Evolutionary conservation across 2,888 invertebrate genomes (phyloP), one percentile per base, ranked within the genome.

Genomic region (Gasteruption jaculator): DNA sequence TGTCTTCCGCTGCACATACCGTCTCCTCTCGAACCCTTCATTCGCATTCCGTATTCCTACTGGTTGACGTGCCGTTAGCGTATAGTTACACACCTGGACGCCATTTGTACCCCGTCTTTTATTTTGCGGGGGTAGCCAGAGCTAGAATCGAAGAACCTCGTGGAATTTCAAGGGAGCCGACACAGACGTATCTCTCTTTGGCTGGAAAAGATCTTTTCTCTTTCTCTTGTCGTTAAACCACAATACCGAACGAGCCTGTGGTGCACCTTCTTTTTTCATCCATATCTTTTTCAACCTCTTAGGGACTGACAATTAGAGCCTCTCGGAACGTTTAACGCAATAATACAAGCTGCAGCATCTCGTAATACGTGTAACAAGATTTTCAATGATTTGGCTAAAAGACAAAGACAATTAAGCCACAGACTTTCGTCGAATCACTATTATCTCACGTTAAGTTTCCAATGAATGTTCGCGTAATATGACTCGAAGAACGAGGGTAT

Each of bases 1-100:
- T 43, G 58, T 57, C 50, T 43, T 48, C 49, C 52, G 49, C 50
- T 58, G 49, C 46, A 44, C 57, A 57, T 57, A 56, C 53, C 52
- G 41, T 37, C 51, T 54, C 48, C 45, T 38, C 49, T 31, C 46
- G 55, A 46, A 45, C 43, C 46, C 35, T 36, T 38, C 37, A 38
- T 30, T 45, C 53, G 51, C 58, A 59, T 60, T 59, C 60, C 58
- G 49, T 54, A 51, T 54, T 56, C 50, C 45, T 47, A 46, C 50
- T 39, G 47, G 48, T 41, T 43, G 46, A 49, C 60, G 46, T 54
- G 55, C 56, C 53, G 58, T 60, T 59, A 55, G 52, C 54, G 48
- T 49, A 50, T 48, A 48, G 51, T 50, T 37, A 38, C 53, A 53
- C 50, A 54, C 56, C 57, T 56, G 57, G 49, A 39, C 48, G 49